Base-by-base conservation (phyloP, 2,888 invertebrate species). In the Callinectes sapidus region DNA sequence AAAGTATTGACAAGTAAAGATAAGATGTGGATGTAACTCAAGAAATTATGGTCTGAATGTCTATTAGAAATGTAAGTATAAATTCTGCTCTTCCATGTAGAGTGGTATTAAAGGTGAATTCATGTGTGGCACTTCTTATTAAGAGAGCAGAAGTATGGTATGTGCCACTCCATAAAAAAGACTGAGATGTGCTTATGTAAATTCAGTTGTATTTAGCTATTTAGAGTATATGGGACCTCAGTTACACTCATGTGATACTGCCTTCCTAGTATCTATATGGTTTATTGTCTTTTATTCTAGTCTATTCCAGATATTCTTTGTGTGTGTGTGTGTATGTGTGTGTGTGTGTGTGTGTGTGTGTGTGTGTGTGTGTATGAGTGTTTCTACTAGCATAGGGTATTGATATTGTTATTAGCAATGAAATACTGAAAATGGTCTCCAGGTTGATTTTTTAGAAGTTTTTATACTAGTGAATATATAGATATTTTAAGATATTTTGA, bases 261-360 rank as follows among this genome's bases (percentile, higher is more conserved):
- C 23, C 61, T 23, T 23, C 18, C 18, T 61, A 61, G 48, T 48
- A 48, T 48, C 48, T 48, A 48, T 48, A 8, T 48, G 48, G 3
- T 8, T 8, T 48, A 10, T 48, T 10, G 3, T 48, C 10, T 10
- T 48, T 5, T 48, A 48, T 48, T 48, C 48, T 48, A 48, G 48
- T 48, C 48, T 48, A 48, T 48, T 48, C 48, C 48, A 48, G 48
- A 48, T 48, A 8, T 48, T 48, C 0, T 48, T 71, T n/a, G n/a
- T n/a, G n/a, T n/a, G n/a, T 71, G n/a, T 71, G 66, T 71, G 66
- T 71, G 66, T 71, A n/a, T 71, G 66, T n/a, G n/a, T 71, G 66
- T 71, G n/a, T 71, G n/a, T 71, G 66, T 71, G 66, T 71, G 66
- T 71, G 66, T 71, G 66, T n/a, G n/a, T 71, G 66, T 71, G n/a